Conservation (phyloP, 2,113 vertebrate species). For the Amphilophus citrinellus region DNA sequence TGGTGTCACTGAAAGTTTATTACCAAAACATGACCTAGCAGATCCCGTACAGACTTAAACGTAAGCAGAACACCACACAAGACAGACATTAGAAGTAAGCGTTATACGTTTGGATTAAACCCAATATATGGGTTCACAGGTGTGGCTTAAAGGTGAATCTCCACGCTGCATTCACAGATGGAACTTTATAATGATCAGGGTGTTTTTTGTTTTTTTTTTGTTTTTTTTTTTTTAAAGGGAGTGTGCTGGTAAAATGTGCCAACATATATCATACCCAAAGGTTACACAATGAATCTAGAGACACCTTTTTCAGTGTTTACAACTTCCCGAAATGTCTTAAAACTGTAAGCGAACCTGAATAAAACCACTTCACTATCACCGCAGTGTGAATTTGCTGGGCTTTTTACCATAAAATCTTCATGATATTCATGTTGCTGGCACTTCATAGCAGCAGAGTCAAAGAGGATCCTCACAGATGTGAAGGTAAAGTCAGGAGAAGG, state of each 20-base stretch:
- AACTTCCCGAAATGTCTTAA: neutral
- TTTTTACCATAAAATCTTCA: neutral
- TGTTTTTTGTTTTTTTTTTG: neutral
- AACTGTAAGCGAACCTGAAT: neutral
- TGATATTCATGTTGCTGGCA: neutral
- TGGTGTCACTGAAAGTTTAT: conserved; percentile 21
- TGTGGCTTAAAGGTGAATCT: neutral
- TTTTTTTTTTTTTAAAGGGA: neutral
- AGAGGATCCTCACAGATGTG: conserved; percentile 8
- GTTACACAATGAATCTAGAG: neutral
- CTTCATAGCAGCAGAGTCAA: conserved; percentile 6
- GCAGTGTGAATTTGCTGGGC: neutral
- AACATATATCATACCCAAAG: neutral
- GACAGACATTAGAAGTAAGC: neutral
- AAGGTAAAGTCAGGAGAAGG: neutral
- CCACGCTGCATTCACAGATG: neutral
- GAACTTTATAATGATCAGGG: neutral
- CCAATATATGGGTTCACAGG: neutral
- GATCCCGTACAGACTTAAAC: neutral
- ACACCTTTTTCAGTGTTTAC: neutral
- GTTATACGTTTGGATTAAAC: neutral
- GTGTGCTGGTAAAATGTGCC: neutral
- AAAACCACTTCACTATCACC: conserved; percentile 19
- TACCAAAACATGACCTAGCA: conserved; percentile 15
- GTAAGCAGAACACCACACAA: conserved; percentile 1